phyloP scores from a whole-genome alignment of 2,797 vertebrate genomes.

The Catharus ustulatus region DNA sequence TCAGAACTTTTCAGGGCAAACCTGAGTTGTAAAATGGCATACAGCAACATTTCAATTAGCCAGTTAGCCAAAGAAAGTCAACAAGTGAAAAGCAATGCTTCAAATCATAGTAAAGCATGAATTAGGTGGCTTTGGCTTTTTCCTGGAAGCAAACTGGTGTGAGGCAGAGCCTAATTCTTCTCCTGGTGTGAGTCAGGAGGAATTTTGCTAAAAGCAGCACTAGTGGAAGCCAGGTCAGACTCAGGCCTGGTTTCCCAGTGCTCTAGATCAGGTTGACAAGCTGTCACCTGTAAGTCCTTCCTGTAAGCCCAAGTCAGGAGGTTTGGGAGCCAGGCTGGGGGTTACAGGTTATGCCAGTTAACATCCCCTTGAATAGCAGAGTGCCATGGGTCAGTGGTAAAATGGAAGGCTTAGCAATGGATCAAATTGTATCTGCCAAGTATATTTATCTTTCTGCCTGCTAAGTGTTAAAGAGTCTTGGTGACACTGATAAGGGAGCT shows the following conservation, averaged over 20 bases:
- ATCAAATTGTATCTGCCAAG: conserved; percentile 79
- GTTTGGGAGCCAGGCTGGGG: background rate
- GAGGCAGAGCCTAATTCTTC: background rate
- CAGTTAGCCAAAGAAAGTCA: background rate
- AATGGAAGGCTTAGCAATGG: conserved; percentile 78
- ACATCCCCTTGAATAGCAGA: conserved; percentile 26
- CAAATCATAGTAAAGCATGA: background rate
- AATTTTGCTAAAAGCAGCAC: background rate
- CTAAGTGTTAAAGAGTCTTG: conserved; percentile 79
- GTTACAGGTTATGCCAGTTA: conserved; percentile 29
- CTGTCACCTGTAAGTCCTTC: background rate
- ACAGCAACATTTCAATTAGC: background rate
- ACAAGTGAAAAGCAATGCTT: background rate
- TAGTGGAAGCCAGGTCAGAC: background rate
- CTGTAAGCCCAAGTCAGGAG: background rate
- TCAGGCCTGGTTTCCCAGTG: background rate
- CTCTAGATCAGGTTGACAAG: background rate
- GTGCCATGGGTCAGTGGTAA: conserved; percentile 72
- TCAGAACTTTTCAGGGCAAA: background rate
- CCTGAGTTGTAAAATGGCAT: background rate
- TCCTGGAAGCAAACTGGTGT: background rate
- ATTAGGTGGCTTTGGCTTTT: background rate
- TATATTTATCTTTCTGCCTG: conserved; percentile 84
- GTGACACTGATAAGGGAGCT: conserved; percentile 81
- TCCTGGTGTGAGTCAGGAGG: background rate